Evolutionary conservation across 2,888 invertebrate genomes (phyloP), one percentile per base, ranked within the genome.

Genomic region (Tachina lurida): DNA sequence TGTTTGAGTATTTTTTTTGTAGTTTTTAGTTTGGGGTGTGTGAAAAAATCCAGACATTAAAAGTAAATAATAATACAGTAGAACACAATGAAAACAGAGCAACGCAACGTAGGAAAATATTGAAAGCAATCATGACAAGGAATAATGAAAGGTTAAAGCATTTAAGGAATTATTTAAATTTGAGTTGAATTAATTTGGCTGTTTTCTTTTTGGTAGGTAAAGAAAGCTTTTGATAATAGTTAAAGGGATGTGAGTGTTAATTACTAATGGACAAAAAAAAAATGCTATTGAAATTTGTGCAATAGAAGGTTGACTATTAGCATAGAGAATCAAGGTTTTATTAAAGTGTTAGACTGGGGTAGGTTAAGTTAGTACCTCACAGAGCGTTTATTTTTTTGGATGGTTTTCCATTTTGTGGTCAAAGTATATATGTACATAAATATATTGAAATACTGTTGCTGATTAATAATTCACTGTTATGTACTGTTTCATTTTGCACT

Each of bases 31-130:
- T 60, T 67, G 67, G 74, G 68, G 65, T 74, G 67, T 60, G 80
- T 78, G 78, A 85, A 85, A 85, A 85, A 79, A 70, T 75, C 52
- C 85, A 85, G 85, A 85, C 85, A 75, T 82, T 75, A 71, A 82
- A 79, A 78, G 78, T 62, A 85, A 85, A 85, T 82, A 85, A 79
- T 82, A 85, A 78, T 41, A 79, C 79, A 79, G 70, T 71, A 65
- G 71, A 70, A 71, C 41, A n/a, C n/a, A 67, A 39, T 31, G 31
- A 1, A 52, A 47, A n/a, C 12, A 63, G 39, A 10, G 31, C n/a
- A 31, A 31, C 31, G 31, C 31, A 31, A 31, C 22, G 58, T 9
- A 56, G 31, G 13, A 1, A n/a, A 65, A 41, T 63, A 54, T 47
- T 43, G 41, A 39, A 56, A 74, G 62, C 45, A 41, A 58, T 54